phyloP scores from a whole-genome alignment of 2,888 invertebrate species.

The Brachylomia viminalis region DNA sequence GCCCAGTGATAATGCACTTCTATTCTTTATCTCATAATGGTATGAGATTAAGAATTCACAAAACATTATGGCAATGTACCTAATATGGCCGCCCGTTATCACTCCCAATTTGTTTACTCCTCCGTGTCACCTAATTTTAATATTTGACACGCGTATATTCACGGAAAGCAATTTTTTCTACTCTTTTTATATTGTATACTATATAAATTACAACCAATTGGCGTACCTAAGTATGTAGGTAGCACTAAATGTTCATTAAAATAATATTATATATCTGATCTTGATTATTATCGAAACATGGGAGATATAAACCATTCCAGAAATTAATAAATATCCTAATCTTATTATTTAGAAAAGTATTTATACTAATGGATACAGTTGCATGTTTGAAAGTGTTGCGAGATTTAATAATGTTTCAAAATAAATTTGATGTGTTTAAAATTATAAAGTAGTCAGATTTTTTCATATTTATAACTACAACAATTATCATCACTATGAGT shows the following conservation, averaged over 20 bases:
- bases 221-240: slow-evolving; percentile 33
- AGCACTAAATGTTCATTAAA: slow-evolving; percentile 21
- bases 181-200: slow-evolving; percentile 28
- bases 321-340: slow-evolving; percentile 27
- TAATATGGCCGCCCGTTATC: not conserved
- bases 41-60: no score
- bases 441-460: slow-evolving; percentile 14
- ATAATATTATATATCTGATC: not conserved
- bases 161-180: slow-evolving; percentile 24
- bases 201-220: slow-evolving; percentile 11
- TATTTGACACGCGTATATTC: slow-evolving; percentile 46
- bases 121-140: slow-evolving; percentile 34
- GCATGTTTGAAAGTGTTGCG: slow-evolving; percentile 39
- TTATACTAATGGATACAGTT: slow-evolving; percentile 15
- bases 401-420: slow-evolving; percentile 25
- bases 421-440: slow-evolving; percentile 38
- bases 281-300: slow-evolving; percentile 5
- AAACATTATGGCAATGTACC: not conserved
- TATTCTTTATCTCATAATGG: not conserved
- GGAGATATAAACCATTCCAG: slow-evolving; percentile 46
- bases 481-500: not conserved
- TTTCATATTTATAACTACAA: slow-evolving; percentile 28
- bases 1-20: not conserved
- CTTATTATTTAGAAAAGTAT: slow-evolving; percentile 8
- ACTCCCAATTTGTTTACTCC: slow-evolving; percentile 36